Evolutionary conservation across 2,888 invertebrate species (phyloP), one percentile per base, ranked within the genome.

Genomic region (Abrostola triplasia): DNA sequence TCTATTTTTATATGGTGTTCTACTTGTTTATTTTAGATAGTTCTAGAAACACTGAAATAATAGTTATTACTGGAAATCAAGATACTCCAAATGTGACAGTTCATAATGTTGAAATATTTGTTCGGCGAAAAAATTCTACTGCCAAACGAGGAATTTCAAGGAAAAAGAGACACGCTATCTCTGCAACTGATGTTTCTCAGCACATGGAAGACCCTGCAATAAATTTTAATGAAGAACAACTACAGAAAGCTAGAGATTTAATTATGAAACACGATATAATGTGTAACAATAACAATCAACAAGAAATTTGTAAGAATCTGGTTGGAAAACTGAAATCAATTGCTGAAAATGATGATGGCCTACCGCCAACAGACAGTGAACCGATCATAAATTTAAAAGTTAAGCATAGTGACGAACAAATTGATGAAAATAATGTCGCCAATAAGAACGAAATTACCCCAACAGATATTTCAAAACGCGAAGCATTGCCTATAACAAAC

Each of bases 221-320:
- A 55, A 81, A 83, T 63, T 84, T 88, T 35, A 87, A 83, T 55
- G 87, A 89, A 13, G 77, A 83, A 41, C 80, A 89, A 52, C 72
- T 87, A 36, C 77, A 81, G 72, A 86, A 84, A 77, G 90, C 87
- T 0, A 89, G 86, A 80, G 88, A 91, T 66, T 82, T 92, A 1
- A 87, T 94, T 60, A 70, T 84, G 36, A 87, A 90, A 40, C 88
- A 93, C 63, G 81, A 90, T n/a, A 68, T 84, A 59, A 44, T 86
- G 41, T 94, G 94, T 57, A 88, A 86, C 35, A 75, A 87, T 41
- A 82, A 87, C 48, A 83, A 83, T 49, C 80, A 87, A 66, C 83
- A 87, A 72, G 81, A 88, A 61, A 77, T 88, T 40, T 94, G 94
- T 57, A 88, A 87, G 79, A 83, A 90, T 52, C 83, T 93, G 24